Conservation (phyloP, 1,140 invertebrate genomes). For the Leucophenga varia region DNA sequence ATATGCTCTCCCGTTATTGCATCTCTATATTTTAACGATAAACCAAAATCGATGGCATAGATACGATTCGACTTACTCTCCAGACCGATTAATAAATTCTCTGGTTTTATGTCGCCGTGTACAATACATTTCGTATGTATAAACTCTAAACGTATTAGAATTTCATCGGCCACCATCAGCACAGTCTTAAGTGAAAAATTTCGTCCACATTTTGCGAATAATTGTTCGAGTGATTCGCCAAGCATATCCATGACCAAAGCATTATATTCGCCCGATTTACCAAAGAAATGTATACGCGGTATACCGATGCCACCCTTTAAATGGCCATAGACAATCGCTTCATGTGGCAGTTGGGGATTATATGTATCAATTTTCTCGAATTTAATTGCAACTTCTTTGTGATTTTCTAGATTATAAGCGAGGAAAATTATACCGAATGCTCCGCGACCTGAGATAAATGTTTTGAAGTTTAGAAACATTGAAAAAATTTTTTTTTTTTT, state of each 20-base stretch:
- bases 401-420: conserved; percentile 83
- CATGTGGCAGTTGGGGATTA: conserved; percentile 88
- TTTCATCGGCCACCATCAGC: conserved; percentile 89
- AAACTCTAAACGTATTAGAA: conserved; percentile 81
- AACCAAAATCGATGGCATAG: conserved; percentile 91
- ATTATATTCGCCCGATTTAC: conserved; percentile 83
- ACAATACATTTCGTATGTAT: conserved; percentile 91
- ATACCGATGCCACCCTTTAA: conserved; percentile 88
- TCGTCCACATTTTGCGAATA: conserved; percentile 90
- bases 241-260: conserved; percentile 91
- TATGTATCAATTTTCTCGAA: conserved; percentile 82
- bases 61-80: conserved; percentile 86
- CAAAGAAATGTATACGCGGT: conserved; percentile 83
- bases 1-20: conserved; percentile 79
- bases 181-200: conserved; percentile 93
- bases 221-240: conserved; percentile 89
- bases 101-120: conserved; percentile 89
- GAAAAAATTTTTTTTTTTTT: too few species aligned
- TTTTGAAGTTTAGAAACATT: background rate
- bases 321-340: conserved; percentile 86
- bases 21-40: conserved; percentile 91
- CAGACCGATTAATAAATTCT: conserved; percentile 95
- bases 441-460: conserved; percentile 66
- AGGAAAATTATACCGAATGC: conserved; percentile 95
- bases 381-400: conserved; percentile 94